Evolutionary conservation across 2,888 invertebrate species (phyloP).

Genomic region (Heliconius ismenius): DNA sequence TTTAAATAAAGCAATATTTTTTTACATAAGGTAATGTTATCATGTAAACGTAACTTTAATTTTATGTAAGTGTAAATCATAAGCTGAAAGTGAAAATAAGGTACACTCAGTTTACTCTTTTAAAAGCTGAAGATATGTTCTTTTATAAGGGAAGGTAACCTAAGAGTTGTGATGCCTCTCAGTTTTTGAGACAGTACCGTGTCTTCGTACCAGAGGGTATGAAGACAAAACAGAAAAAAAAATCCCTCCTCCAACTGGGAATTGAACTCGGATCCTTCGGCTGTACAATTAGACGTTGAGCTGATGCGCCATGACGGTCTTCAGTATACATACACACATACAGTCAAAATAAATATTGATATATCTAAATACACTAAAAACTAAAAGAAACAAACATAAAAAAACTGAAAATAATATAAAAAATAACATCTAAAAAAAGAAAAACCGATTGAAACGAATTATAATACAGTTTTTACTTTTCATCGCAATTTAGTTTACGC

Average conservation of each 20-base stretch:
- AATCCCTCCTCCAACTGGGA: rapidly evolving
- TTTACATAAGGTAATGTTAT: too few species aligned
- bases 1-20: too few species aligned
- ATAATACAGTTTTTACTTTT: slow-evolving; percentile 39
- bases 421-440: background rate
- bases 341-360: background rate
- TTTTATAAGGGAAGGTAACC: too few species aligned
- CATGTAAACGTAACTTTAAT: too few species aligned
- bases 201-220: background rate
- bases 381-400: too few species aligned
- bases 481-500: slow-evolving; percentile 40
- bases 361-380: too few species aligned
- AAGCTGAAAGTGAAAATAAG: too few species aligned
- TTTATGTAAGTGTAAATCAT: too few species aligned
- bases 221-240: background rate
- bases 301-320: background rate
- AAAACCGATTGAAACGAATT: slow-evolving; percentile 18
- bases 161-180: background rate
- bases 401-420: background rate
- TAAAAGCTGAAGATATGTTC: too few species aligned
- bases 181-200: background rate
- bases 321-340: background rate
- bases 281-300: background rate
- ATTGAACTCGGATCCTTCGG: background rate
- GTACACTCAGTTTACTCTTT: too few species aligned